Conservation (phyloP, 2,888 invertebrate species). For the Phortica magna region DNA sequence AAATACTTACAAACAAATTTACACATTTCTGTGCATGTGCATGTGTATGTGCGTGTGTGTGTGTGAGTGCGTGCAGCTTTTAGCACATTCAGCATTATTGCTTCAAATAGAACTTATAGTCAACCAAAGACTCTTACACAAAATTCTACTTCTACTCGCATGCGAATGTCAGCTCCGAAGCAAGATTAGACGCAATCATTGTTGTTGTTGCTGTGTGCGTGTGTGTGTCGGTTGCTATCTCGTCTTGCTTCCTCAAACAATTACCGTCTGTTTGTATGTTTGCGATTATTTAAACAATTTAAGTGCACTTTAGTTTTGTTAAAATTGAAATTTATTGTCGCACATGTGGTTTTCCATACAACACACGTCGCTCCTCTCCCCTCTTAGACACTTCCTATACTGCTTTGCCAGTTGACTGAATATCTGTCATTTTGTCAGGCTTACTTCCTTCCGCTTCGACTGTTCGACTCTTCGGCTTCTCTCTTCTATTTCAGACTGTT, state of each 20-base stretch:
- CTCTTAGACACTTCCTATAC: background rate
- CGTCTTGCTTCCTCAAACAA: no score
- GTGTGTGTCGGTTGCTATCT: background rate
- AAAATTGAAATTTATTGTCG: conserved; percentile 59
- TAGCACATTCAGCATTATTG: conserved; percentile 12
- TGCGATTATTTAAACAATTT: conserved; percentile 54
- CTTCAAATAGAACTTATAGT: conserved; percentile 1
- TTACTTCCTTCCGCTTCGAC: conserved; percentile 13
- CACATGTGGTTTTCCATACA: conserved; percentile 31
- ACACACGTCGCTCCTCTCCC: background rate
- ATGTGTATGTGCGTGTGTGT: conserved; percentile 16
- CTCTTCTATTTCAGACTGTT: background rate
- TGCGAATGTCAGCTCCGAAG: background rate
- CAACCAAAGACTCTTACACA: background rate
- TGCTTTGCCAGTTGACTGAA: background rate
- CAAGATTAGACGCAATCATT: background rate
- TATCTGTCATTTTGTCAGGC: conserved; percentile 3
- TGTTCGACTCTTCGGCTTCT: no score
- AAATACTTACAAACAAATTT: conserved; percentile 3
- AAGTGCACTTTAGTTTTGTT: conserved; percentile 48
- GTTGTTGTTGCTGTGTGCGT: background rate
- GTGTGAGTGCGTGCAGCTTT: conserved; percentile 17
- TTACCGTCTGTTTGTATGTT: conserved; percentile 8
- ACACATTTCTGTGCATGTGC: conserved; percentile 32
- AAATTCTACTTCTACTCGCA: background rate